Evolutionary conservation across 37 sponge, comb jelly and placozoan species (phyloP), one percentile per base, ranked within the genome.

Genomic region (Tethya wilhelma): DNA sequence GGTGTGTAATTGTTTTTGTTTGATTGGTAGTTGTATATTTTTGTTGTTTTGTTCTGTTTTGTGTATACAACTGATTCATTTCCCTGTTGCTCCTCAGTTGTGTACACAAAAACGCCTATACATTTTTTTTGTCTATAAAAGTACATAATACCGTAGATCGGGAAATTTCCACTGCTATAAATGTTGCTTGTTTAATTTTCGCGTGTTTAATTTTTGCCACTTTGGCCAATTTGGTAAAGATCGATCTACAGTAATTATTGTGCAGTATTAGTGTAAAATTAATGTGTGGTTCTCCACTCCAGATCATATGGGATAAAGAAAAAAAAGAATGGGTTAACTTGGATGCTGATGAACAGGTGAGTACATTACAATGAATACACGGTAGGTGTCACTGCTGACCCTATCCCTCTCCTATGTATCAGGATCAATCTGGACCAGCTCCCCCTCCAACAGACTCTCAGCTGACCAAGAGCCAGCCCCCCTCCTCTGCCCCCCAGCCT

Each of bases 291-390:
- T 40, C 45, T 63, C 23, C 23, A 8, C 2, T 65, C 19, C 36
- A 88, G 89, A 88, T 88, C 65, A 64, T 90, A 3, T 90, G 80
- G 79, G 86, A 90, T 77, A 37, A 81, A n/a, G 73, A 85, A 40
- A 70, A 72, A 55, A 85, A 85, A 43, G 63, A 84, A 34, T 90
- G 91, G 91, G 71, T 90, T 29, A 42, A 90, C 71, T 23, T 63
- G 33, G 79, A 81, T 56, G 73, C 64, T 62, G 86, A 81, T 57
- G 85, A 74, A 0, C 65, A 84, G 83, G 90, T 90, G 26, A 58
- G 46, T 75, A 6, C 6, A 45, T 12, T 29, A n/a, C n/a, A n/a
- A n/a, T n/a, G n/a, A n/a, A n/a, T n/a, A n/a, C n/a, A n/a, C n/a
- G 0, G n/a, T 19, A 28, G 11, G 39, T 67, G 17, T 31, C n/a